Conservation (phyloP, 30 jellyfish, hydroid and myxozoan genomes). For the Nemopilema nomurai region DNA sequence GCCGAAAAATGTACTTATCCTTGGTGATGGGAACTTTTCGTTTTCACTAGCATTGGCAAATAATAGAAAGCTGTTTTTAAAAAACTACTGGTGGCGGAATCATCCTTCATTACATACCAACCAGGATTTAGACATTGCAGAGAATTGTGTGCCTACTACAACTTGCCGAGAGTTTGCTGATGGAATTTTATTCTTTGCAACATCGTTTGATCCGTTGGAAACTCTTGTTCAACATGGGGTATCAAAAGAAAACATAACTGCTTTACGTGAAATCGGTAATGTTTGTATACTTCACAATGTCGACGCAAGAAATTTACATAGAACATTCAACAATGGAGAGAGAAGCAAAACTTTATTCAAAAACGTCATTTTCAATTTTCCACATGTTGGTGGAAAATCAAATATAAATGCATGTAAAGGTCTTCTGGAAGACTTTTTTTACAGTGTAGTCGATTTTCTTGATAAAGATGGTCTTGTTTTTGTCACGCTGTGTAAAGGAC, state of each 20-base stretch:
- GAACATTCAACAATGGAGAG: neutral
- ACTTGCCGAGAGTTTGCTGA: neutral
- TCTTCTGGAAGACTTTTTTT: conserved; percentile 64
- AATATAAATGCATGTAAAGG: conserved; percentile 74
- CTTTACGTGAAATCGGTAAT: conserved; percentile 1
- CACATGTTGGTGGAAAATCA: conserved; percentile 98
- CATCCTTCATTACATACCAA: neutral
- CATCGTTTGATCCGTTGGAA: conserved; percentile 79
- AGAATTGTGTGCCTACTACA: no score
- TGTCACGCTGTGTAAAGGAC: conserved; percentile 91
- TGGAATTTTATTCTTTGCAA: conserved; percentile 42
- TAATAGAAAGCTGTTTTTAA: neutral
- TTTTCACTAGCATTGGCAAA: conserved; percentile 63
- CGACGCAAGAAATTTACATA: conserved; percentile 79
- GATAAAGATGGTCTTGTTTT: conserved; percentile 55
- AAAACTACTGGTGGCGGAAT: neutral
- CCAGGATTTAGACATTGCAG: neutral
- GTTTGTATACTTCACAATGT: conserved; percentile 70
- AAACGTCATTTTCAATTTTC: conserved; percentile 79
- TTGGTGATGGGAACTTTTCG: conserved; percentile 98
- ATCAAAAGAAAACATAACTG: conserved; percentile 48
- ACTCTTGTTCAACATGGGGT: conserved; percentile 29
- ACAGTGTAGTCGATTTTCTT: conserved; percentile 50
- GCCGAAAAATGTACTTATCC: conserved; percentile 30
- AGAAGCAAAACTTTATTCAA: conserved; percentile 13